Evolutionary conservation across 1,140 invertebrate genomes (phyloP), one percentile per base, ranked within the genome.

Genomic region (Tetranychus cinnabarinus): DNA sequence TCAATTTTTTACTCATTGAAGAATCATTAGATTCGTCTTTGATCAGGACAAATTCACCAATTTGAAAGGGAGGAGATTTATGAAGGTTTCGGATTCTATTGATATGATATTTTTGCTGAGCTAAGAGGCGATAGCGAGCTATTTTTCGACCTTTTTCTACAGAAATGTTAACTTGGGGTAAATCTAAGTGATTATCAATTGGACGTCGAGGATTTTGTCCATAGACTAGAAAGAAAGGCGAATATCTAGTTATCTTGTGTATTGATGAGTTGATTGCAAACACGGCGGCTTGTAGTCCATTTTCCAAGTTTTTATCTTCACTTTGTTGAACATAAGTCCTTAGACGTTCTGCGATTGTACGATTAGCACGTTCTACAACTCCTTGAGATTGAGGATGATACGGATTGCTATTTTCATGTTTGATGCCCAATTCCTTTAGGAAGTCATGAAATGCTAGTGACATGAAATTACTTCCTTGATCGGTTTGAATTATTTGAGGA

Each of bases 341-440:
- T 10, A 56, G 31, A 7, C 23, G 8, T 34, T 35, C 34, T 10
- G 65, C 65, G 0, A 70, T 42, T 46, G 63, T 65, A 1, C 62
- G 35, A 60, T 71, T 68, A 39, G 68, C 65, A 0, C 65, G 48
- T 63, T 70, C 68, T 7, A 69, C 66, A 34, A 65, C 52, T 10
- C 69, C 70, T 57, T 72, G 72, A 0, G 62, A 58, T 33, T 64
- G 61, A 23, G 71, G 69, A 52, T 69, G 64, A 54, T 69, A 68
- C 5, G 64, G 37, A 2, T 63, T 67, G 4, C 66, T 66, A 52
- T 61, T 56, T 1, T 63, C 61, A 42, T 67, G 65, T 47, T 67
- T 50, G n/a, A 67, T 67, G 1, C 65, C 61, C 15, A 66, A 34
- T 12, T 61, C n/a, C 46, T 46, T 62, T 3, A 23, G 45, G 1